Evolutionary conservation across 2,888 invertebrate species (phyloP).

Genomic region (Chymomyza caudatula): DNA sequence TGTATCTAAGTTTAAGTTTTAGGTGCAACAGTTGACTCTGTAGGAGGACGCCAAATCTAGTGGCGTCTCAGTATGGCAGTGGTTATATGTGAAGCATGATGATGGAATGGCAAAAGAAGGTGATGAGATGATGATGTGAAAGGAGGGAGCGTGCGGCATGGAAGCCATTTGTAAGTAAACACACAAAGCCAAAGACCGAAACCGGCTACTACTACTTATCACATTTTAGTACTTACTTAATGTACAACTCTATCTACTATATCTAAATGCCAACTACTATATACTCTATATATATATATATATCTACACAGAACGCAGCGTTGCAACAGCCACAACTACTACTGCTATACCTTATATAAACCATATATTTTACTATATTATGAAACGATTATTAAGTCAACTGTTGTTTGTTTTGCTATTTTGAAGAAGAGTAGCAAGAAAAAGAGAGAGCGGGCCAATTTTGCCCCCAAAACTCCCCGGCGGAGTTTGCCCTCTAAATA

Average conservation of each 20-base stretch:
- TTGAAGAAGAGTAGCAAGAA: constrained; percentile 23
- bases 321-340: constrained; percentile 28
- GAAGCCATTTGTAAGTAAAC: constrained; percentile 75
- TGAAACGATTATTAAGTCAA: constrained; percentile 49
- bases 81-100: constrained; percentile 14
- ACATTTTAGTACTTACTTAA: constrained; percentile 2
- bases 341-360: constrained; percentile 21
- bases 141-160: constrained; percentile 66
- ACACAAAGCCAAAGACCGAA: constrained; percentile 44
- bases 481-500: constrained; percentile 34
- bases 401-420: constrained; percentile 54
- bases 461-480: constrained; percentile 36
- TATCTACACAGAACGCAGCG: constrained; percentile 39
- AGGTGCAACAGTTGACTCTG: constrained; percentile 58
- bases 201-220: constrained; percentile 22
- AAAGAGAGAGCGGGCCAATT: constrained; percentile 15
- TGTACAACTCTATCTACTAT: constrained; percentile 15
- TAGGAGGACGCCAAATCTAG: constrained; percentile 11
- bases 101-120: constrained; percentile 13
- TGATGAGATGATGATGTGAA: background rate
- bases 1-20: constrained; percentile 49
- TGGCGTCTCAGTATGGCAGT: background rate
- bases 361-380: constrained; percentile 22
- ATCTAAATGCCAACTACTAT: constrained; percentile 34
- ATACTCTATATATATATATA: constrained; percentile 31